Evolutionary conservation across 2,797 vertebrate genomes (phyloP), one percentile per base, ranked within the genome.

Genomic region (Anniella stebbinsi): DNA sequence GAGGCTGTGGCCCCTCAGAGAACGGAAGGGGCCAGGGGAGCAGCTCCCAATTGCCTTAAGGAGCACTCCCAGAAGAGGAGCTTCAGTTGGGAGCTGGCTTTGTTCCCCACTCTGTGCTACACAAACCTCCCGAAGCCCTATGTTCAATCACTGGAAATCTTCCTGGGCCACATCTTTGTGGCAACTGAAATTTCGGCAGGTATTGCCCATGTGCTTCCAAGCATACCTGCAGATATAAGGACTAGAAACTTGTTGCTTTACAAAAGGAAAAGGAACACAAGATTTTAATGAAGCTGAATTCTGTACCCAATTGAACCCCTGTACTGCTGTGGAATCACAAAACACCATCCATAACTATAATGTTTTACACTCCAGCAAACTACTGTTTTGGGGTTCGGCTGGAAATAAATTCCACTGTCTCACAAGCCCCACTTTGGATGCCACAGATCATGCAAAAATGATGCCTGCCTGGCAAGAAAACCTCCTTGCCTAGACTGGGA

Each of bases 401-500:
- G 45, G 70, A 76, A 23, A 1, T 51, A 66, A 63, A 48, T 45
- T 51, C 72, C 45, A 54, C 23, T 89, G 10, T 76, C 13, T 54
- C 30, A 15, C 66, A 84, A 36, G 66, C 9, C 18, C 82, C 36
- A 30, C 72, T 6, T 60, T 86, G 70, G 18, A 72, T 66, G 38
- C 72, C 21, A n/a, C 33, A 48, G 69, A 10, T 33, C 25, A n/a
- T 48, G 9, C 67, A 63, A 60, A 38, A 83, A 63, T 63, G 67
- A 33, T 51, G 70, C 15, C n/a, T n/a, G 45, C 21, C 60, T 51
- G 36, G 10, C 70, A 45, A 25, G 30, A 60, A 69, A 69, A 78
- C 23, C 85, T 91, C 84, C n/a, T 84, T 1, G 8, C 10, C 88
- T 87, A 70, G 83, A 81, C 87, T 38, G 88, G 86, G 90, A 93